A percentile compares a stretch with the other conserved stretches of the same genome.
These are phyloP conservation scores for Hyaena hyaena DNA, from an alignment of 2,113 vertebrate genomes.

Conservation along the genomic window DNA sequence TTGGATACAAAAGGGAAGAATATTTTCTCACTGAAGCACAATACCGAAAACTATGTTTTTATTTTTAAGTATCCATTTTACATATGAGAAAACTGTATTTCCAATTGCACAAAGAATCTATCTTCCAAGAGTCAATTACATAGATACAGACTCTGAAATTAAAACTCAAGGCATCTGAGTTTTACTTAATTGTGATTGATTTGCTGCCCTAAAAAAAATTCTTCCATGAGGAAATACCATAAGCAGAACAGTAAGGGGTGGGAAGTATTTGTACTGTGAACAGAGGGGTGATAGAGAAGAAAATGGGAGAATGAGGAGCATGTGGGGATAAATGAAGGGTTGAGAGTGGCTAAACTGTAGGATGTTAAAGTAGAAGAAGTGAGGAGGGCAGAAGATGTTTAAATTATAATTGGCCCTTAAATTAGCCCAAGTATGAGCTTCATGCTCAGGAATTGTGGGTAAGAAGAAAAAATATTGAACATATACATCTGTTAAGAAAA, in stretches of 20 bases:
- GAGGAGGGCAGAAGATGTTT: neutral
- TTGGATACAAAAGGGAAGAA: neutral
- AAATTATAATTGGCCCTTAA: conserved; percentile 7
- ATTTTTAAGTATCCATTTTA: neutral
- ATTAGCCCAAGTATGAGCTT: neutral
- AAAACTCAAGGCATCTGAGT: neutral
- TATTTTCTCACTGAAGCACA: neutral
- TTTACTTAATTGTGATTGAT: neutral
- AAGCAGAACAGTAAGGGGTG: neutral
- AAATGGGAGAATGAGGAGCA: neutral
- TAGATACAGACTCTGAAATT: neutral
- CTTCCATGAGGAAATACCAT: neutral
- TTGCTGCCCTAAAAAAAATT: neutral
- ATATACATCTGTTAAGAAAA: neutral
- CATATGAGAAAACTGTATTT: neutral
- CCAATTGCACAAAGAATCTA: neutral
- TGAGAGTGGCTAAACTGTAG: neutral
- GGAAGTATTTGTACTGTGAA: neutral
- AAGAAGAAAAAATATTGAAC: neutral
- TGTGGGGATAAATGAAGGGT: neutral
- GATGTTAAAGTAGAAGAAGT: neutral
- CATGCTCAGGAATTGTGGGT: neutral
- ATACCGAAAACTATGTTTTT: neutral
- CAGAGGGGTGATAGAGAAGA: neutral
- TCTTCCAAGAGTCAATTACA: neutral